Evolutionary conservation across 2,888 invertebrate genomes (phyloP), one percentile per base, ranked within the genome.

Genomic region (Drosophila testacea): DNA sequence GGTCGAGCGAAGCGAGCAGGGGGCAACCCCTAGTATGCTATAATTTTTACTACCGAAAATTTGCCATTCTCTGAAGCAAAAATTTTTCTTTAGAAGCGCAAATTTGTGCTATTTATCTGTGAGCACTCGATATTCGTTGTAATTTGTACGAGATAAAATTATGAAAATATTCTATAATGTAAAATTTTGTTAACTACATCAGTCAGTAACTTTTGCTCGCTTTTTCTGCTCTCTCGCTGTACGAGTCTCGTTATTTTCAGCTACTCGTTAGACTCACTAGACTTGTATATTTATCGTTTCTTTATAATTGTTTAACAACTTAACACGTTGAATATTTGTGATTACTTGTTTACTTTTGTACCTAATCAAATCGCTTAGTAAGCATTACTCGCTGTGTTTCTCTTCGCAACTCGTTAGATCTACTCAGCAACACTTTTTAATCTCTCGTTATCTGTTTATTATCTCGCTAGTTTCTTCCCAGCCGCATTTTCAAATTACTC

Each of bases 41-140:
- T 6, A 10, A 27, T 42, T 48, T 63, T 52, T 50, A 62, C 32
- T 28, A n/a, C 50, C 32, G 16, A 38, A 57, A 38, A 54, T 48
- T 27, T 44, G 13, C 41, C 46, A 36, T 59, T 69, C 52, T 4
- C 4, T 39, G 44, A 59, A 73, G n/a, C 34, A 34, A 10, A 22
- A 13, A 9, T 30, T 32, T 13, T 34, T 48, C n/a, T 2, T 42
- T 1, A 11, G 22, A 34, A 34, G 4, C 32, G 22, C 32, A 6
- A 6, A 0, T 32, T 6, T 7, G 28, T 9, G 6, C 16, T 6
- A 27, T 27, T 32, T 27, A 22, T 32, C 7, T 32, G 9, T 39
- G n/a, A 10, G 16, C 27, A 36, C 59, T 64, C 59, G 34, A 3
- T 47, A 27, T n/a, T 38, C 50, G 52, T 32, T 47, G 4, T 5